Base-by-base conservation (phyloP, 2,888 invertebrate species). In the Ochlodes sylvanus region DNA sequence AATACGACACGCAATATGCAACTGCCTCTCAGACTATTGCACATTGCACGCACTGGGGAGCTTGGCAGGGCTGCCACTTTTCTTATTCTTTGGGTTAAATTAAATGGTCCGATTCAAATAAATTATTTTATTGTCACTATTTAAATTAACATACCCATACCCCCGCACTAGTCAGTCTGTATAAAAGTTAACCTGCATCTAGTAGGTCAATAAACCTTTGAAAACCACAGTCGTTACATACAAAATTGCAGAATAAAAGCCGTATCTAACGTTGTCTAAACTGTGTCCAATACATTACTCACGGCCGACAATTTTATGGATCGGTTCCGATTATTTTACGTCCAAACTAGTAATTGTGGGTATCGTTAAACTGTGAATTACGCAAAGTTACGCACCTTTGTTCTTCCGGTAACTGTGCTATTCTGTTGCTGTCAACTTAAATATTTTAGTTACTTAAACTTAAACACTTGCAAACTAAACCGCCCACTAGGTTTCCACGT, bases 1-100 rank as follows among this genome's bases (percentile, higher is more conserved):
- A 47, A 64, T 34, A 65, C 50, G 50, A 57, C 66, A 67, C 60
- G 66, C 66, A 67, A 67, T 65, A 57, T 66, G 60, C 66, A 66
- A 66, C 38, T 44, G 44, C 56, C 65, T 65, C 52, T 60, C 42
- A 54, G 41, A 41, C 50, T 65, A 54, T 66, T 66, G 66, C 66
- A 66, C 42, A 66, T 41, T 66, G 42, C 44, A 64, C 63, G 63
- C 63, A 63, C 63, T 41, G 15, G 9, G 15, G 52, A 14, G 41
- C 27, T 19, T 27, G 21, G 6, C n/a, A 50, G 44, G 60, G 60
- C 44, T 27, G 55, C 7, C 56, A 54, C 57, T 10, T 7, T 47
- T 19, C 0, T n/a, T 1, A 50, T 50, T 15, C n/a, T 47, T 7
- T 7, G 17, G 44, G n/a, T 44, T 44, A 5, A n/a, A n/a, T 10